A percentile compares a stretch with the other conserved stretches of the same genome.
Evolutionary conservation across 1,140 invertebrate species (phyloP).

Genomic region (Scaptomyza montana): DNA sequence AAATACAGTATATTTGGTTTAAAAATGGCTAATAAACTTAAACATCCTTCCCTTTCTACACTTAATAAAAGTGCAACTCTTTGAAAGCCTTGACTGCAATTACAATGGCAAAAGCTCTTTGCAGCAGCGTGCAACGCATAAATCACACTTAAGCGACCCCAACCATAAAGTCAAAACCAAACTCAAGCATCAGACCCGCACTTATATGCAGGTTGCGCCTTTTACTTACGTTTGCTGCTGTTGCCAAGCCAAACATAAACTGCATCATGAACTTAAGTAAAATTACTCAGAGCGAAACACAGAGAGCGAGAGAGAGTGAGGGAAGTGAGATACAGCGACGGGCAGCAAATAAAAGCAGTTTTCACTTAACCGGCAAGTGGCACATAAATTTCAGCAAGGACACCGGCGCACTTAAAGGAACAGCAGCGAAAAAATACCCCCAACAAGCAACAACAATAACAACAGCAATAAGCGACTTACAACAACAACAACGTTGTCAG

Average conservation of each 20-base stretch:
- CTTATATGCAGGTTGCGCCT: constrained; percentile 37
- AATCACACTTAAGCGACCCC: constrained; percentile 66
- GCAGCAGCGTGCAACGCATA: constrained; percentile 46
- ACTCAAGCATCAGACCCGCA: background rate
- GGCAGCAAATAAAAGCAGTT: constrained; percentile 57
- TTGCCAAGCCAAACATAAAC: constrained; percentile 38
- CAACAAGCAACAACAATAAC: constrained; percentile 27
- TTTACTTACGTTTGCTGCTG: constrained; percentile 4
- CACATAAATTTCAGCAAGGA: constrained; percentile 78
- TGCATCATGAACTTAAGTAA: constrained; percentile 39
- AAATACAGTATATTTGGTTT: background rate
- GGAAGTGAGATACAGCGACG: constrained; percentile 2
- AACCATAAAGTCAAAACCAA: constrained; percentile 17
- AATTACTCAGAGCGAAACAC: constrained; percentile 4
- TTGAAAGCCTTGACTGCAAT: constrained; percentile 26
- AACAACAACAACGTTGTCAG: constrained; percentile 25
- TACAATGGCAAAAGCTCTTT: constrained; percentile 42
- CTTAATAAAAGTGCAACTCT: constrained; percentile 18
- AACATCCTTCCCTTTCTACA: background rate
- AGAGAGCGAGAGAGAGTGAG: constrained; percentile 5
- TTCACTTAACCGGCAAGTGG: constrained; percentile 73
- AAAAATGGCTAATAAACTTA: constrained; percentile 1
- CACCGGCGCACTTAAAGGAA: constrained; percentile 36
- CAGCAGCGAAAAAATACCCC: constrained; percentile 21
- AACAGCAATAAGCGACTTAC: constrained; percentile 2